Conservation (phyloP, 2,888 invertebrate genomes). For the Eretmocerus hayati region DNA sequence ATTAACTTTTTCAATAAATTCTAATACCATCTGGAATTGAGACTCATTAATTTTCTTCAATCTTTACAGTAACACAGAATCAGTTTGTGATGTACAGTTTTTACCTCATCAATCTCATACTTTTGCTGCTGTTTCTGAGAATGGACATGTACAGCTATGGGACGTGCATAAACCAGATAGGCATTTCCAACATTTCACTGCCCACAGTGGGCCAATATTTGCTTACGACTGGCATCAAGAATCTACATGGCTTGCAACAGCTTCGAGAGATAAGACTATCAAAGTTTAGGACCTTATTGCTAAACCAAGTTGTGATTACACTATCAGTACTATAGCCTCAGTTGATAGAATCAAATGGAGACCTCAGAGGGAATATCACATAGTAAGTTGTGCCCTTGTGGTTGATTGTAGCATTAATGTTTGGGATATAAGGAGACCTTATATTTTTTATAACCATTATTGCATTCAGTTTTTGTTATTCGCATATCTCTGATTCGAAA, state of each 20-base stretch:
- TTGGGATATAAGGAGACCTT: conserved; percentile 95
- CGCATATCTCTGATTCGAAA: no score
- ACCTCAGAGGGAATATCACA: conserved; percentile 78
- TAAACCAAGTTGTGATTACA: conserved; percentile 75
- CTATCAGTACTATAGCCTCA: conserved; percentile 90
- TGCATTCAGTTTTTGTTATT: no score
- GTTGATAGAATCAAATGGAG: conserved; percentile 96
- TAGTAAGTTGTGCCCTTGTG: conserved; percentile 90
- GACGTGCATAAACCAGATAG: conserved; percentile 78
- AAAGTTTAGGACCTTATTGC: conserved; percentile 88
- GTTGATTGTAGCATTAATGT: conserved; percentile 92
- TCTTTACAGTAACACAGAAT: conserved; percentile 73
- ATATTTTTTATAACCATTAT: no score
- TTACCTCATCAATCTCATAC: conserved; percentile 76
- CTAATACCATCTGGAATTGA: no score
- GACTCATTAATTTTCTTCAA: not conserved
- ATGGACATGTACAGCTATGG: conserved; percentile 92
- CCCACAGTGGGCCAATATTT: conserved; percentile 93
- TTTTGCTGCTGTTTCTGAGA: conserved; percentile 93
- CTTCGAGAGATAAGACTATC: conserved; percentile 90
- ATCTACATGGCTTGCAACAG: conserved; percentile 84
- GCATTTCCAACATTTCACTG: conserved; percentile 82
- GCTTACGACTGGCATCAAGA: conserved; percentile 95
- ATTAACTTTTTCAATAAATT: not conserved
- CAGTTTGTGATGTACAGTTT: conserved; percentile 93